Percentiles rank a stretch among this genome's conserved stretches.
phyloP scores from a whole-genome alignment of 2,888 invertebrate genomes.

The Pachymerium ferrugineum region DNA sequence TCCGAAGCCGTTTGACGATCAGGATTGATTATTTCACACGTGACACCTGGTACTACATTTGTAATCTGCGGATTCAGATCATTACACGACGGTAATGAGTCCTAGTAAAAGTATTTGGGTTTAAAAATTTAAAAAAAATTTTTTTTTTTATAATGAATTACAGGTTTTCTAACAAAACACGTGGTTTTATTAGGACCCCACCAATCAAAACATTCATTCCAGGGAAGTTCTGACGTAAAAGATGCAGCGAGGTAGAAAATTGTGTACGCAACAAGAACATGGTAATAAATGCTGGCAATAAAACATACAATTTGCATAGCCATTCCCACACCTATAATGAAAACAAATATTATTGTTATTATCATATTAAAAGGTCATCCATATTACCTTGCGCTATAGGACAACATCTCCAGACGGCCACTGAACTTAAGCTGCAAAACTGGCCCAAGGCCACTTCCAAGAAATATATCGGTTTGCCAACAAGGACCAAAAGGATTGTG shows the following conservation, averaged over 20 bases:
- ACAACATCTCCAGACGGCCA: constrained; percentile 69
- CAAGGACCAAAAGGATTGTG: constrained; percentile 21
- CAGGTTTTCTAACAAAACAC: constrained; percentile 9
- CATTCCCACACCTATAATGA: constrained; percentile 49
- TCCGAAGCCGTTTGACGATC: constrained; percentile 45
- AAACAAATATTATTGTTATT: neutral
- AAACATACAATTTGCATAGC: constrained; percentile 64
- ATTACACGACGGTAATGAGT: neutral
- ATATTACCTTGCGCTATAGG: constrained; percentile 6
- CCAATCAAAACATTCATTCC: constrained; percentile 58
- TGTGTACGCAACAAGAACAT: constrained; percentile 72
- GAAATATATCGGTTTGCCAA: constrained; percentile 70
- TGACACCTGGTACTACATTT: constrained; percentile 33
- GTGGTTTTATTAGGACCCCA: constrained; percentile 39
- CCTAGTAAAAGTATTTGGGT: neutral
- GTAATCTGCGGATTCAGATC: no score
- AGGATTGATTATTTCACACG: constrained; percentile 33
- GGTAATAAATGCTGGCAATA: constrained; percentile 66
- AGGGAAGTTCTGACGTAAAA: constrained; percentile 58
- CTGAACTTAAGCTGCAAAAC: constrained; percentile 69
- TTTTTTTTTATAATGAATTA: neutral
- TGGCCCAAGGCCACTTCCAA: constrained; percentile 74
- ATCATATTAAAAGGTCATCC: neutral
- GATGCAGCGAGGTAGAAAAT: constrained; percentile 68
- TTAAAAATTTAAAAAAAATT: neutral